phyloP scores from a whole-genome alignment of 2,888 invertebrate genomes.

The Hesperia comma region DNA sequence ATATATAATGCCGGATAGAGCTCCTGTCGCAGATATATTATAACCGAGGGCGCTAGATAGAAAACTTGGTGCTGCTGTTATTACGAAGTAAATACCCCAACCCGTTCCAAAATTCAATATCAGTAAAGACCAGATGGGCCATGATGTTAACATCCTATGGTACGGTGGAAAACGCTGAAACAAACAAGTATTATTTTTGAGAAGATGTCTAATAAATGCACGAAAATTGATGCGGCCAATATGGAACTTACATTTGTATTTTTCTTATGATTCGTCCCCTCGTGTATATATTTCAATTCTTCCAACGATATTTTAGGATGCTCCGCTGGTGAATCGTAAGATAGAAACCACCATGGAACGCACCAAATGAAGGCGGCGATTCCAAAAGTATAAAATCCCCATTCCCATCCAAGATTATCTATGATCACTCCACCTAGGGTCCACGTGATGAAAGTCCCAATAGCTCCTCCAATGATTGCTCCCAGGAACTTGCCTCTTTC shows the following conservation, averaged over 20 bases:
- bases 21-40: conserved; percentile 55
- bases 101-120: conserved; percentile 86
- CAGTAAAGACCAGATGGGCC: conserved; percentile 84
- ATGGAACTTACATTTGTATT: conserved; percentile 25
- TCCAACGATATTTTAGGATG: conserved; percentile 79
- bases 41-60: conserved; percentile 85
- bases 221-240: no score
- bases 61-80: conserved; percentile 86
- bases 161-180: conserved; percentile 82
- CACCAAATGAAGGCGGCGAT: conserved; percentile 69
- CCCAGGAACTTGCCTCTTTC: conserved; percentile 85
- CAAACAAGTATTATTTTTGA: not conserved
- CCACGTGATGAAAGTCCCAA: conserved; percentile 84
- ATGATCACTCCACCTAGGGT: conserved; percentile 81
- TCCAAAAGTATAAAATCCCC: conserved; percentile 83
- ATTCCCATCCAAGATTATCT: conserved; percentile 80
- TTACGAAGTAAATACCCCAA: conserved; percentile 86
- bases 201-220: not conserved
- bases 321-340: conserved; percentile 79
- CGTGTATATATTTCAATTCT: conserved; percentile 79
- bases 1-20: conserved; percentile 45
- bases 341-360: conserved; percentile 71
- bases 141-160: conserved; percentile 74
- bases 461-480: conserved; percentile 84
- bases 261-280: conserved; percentile 37